These are phyloP conservation scores for Romanogobio albipinnatus DNA, from an alignment of 2,113 vertebrate species.

Conservation along the genomic window DNA sequence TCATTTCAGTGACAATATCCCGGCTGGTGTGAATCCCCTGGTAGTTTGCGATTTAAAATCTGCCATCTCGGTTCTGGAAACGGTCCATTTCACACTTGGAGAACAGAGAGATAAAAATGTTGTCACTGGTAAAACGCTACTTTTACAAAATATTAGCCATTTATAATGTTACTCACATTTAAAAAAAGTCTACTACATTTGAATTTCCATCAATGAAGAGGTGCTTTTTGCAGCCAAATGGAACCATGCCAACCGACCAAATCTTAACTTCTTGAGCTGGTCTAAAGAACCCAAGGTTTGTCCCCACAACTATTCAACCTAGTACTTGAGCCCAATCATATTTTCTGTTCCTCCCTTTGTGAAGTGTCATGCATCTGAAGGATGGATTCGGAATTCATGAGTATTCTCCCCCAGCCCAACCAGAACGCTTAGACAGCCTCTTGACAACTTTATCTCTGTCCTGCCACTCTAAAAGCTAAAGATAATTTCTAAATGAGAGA, in stretches of 20 bases:
- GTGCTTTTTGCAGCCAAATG: background rate
- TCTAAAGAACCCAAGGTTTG: background rate
- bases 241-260: background rate
- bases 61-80: background rate
- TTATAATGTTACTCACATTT: too few species aligned
- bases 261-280: background rate
- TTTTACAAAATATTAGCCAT: too few species aligned
- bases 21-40: background rate
- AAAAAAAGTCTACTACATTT: background rate
- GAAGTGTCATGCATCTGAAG: background rate
- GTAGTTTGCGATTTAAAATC: background rate
- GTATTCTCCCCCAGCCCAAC: background rate
- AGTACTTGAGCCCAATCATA: background rate
- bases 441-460: conserved; percentile 3
- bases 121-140: too few species aligned
- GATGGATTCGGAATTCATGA: background rate
- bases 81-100: background rate
- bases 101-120: too few species aligned
- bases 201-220: background rate
- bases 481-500: conserved; percentile 10
- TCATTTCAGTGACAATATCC: background rate
- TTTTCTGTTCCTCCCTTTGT: background rate
- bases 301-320: background rate
- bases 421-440: background rate
- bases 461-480: background rate